Base-by-base conservation (phyloP, 2,888 invertebrate species). In the Eristalis pertinax region DNA sequence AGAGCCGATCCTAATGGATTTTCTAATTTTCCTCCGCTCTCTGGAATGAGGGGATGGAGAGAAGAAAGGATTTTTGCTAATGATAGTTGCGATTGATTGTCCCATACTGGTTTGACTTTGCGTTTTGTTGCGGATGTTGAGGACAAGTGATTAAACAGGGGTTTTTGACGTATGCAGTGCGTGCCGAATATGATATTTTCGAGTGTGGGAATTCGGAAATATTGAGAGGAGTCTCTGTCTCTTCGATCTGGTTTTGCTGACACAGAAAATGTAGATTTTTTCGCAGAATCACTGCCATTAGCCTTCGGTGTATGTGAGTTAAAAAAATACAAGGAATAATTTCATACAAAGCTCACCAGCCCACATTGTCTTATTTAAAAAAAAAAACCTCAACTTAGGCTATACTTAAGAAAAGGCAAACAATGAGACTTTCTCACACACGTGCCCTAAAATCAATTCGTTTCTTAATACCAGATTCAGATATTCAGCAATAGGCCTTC, bases 1-100 rank as follows among this genome's bases (percentile, higher is more conserved):
- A 73, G 24, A 68, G 7, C 8, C 2, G 64, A 64, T 72, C 79
- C 73, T 84, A 87, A 87, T 87, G 87, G 87, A 83, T 87, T 87
- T 84, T 84, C 76, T 84, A 76, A 84, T 84, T 80, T 76, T 24
- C 62, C 64, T 19, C 13, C 11, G 13, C 7, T 19, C 15, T 11
- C 13, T 50, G 2, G 26, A 26, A 2, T 4, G 13, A 11, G 15
- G 10, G 26, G 26, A 60, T 10, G 13, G 26, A 15, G 26, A 62
- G 60, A 62, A 64, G 58, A 87, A 79, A 76, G 69, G 79, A 72
- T 64, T 79, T 87, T 84, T 80, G 80, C 83, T 84, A 87, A 87
- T 87, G 87, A 87, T 84, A 76, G 70, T 76, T 78, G 72, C 76
- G 79, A 76, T 87, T 83, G 82, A 75, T 79, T 70, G 56, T 85